These are phyloP conservation scores for Pavo muticus DNA, from an alignment of 2,113 vertebrate species.

Conservation along the genomic window DNA sequence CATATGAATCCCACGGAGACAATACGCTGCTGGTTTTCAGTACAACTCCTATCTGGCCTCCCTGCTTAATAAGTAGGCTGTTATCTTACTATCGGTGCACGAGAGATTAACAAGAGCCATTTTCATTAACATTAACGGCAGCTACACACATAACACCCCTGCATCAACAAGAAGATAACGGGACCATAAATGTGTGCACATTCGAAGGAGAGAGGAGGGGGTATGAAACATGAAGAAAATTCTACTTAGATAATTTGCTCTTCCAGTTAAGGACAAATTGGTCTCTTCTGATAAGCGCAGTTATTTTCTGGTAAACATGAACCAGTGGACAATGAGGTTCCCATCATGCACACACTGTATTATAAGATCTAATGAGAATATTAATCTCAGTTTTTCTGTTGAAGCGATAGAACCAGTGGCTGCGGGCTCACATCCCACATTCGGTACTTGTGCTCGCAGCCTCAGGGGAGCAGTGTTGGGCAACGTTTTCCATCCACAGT, in stretches of 20 bases:
- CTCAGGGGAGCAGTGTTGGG: slow-evolving; percentile 42
- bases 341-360: background rate
- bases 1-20: background rate
- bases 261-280: slow-evolving; percentile 31
- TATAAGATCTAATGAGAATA: background rate
- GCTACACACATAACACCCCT: background rate
- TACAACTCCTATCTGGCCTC: background rate
- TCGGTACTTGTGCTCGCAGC: background rate
- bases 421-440: rapidly evolving
- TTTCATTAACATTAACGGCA: slow-evolving; percentile 56
- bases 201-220: background rate
- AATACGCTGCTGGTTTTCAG: background rate
- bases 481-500: background rate
- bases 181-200: background rate
- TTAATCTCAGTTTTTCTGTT: background rate
- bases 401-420: background rate
- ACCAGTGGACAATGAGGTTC: background rate
- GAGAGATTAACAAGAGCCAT: slow-evolving; percentile 19
- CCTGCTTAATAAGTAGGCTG: background rate
- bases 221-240: background rate
- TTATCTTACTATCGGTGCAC: background rate
- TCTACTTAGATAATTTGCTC: background rate
- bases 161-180: slow-evolving; percentile 23
- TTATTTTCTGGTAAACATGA: slow-evolving; percentile 27
- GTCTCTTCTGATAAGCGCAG: slow-evolving; percentile 16